Evolutionary conservation across 2,888 invertebrate genomes (phyloP), one percentile per base, ranked within the genome.

Genomic region (Spatulosminthurus flaviceps): DNA sequence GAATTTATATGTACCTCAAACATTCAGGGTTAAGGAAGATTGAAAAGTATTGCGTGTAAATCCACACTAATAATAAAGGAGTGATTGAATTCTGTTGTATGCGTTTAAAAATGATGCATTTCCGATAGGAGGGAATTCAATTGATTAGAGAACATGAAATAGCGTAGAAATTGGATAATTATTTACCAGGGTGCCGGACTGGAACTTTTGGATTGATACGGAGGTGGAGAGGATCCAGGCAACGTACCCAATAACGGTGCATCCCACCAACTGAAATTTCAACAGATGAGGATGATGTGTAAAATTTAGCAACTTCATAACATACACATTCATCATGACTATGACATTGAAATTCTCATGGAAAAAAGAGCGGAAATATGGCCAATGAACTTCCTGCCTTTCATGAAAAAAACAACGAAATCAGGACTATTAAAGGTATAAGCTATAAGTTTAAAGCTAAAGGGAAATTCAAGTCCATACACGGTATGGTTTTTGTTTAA

Each of bases 151-250:
- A 51, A 19, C 34, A 34, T 34, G 51, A 13, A 51, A n/a, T n/a
- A 51, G 51, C 16, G 16, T 51, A 51, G 16, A 69, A 29, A 21
- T 69, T 69, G 28, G 13, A 24, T 21, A 34, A 19, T 42, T n/a
- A n/a, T n/a, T n/a, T 84, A 87, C 88, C 86, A 87, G 82, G 19
- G 86, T 87, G 70, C 87, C 88, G 61, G 87, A 86, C 81, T 87
- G 86, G 83, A 88, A 87, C 76, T 86, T 86, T 69, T 86, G 86
- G 61, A 87, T 86, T 4, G 87, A 86, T 70, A 87, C 86, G 16
- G 88, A 87, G 19, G 87, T 87, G 29, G 87, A 87, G 73, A 88
- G 83, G 51, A 87, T 86, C 88, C 88, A 88, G 24, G 87, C 86
- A 84, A 87, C 87, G 81, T 87, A 87, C n/a, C 87, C 87, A 76